Evolutionary conservation across 2,797 vertebrate species (phyloP).

Genomic region (Acanthiza pusilla): DNA sequence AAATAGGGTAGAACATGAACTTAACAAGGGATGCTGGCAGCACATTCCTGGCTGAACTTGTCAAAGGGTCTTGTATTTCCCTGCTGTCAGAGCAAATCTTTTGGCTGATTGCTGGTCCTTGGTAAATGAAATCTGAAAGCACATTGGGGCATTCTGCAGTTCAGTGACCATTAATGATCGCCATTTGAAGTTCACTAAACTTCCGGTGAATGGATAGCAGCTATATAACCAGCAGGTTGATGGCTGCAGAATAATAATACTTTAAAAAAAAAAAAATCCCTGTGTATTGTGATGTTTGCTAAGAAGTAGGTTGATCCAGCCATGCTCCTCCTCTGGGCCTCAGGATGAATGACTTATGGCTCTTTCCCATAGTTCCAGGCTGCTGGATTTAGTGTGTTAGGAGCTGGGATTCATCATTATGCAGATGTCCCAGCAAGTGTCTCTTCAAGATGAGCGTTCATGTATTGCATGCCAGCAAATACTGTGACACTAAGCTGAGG

Average conservation of each 20-base stretch:
- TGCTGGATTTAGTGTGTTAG: neutral
- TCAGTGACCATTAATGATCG: conserved; percentile 79
- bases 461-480: neutral
- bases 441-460: neutral
- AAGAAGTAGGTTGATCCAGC: conserved; percentile 12
- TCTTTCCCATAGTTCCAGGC: neutral
- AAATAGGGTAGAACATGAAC: conserved; percentile 56
- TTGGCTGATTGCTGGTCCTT: conserved; percentile 68
- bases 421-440: neutral
- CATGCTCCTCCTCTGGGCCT: neutral
- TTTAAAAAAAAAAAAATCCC: neutral
- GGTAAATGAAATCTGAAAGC: conserved; percentile 79
- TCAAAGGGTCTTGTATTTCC: conserved; percentile 64
- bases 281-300: neutral
- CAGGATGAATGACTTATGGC: neutral
- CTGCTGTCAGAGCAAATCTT: conserved; percentile 77
- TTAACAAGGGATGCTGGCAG: conserved; percentile 67
- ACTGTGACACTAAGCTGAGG: neutral
- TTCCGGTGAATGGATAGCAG: conserved; percentile 72
- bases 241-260: conserved; percentile 41
- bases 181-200: conserved; percentile 81
- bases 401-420: neutral
- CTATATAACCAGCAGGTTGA: conserved; percentile 65
- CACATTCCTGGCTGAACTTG: conserved; percentile 55
- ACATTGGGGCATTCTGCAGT: conserved; percentile 73